A percentile compares a stretch with the other conserved stretches of the same genome.
phyloP scores from a whole-genome alignment of 92 coral and sea anemone species.

The Diadumene lineata region DNA sequence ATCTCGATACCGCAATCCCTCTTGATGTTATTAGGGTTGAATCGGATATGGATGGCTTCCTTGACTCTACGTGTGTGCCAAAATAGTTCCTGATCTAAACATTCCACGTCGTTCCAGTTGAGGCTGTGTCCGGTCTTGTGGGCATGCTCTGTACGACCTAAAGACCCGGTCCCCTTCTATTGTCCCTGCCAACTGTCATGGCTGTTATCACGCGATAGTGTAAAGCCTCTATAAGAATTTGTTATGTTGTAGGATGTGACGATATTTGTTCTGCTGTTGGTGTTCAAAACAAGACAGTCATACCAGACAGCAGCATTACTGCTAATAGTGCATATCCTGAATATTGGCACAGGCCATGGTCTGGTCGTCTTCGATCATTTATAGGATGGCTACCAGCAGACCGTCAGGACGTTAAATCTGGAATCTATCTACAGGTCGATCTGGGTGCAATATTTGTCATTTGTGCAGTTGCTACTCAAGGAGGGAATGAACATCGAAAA shows the following conservation, averaged over 20 bases:
- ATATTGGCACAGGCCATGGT: neutral
- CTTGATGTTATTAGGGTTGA: no score
- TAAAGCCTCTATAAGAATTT: no score
- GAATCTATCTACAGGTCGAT: neutral
- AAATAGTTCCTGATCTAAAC: no score
- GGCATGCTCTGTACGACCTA: no score
- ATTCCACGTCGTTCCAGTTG: no score
- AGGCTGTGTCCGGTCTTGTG: no score
- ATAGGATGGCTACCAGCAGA: neutral
- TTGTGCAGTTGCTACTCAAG: neutral
- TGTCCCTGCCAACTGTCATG: no score
- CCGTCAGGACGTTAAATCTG: neutral
- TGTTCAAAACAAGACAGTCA: neutral
- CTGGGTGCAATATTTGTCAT: neutral
- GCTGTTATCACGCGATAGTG: no score
- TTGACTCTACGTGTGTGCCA: no score
- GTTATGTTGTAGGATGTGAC: neutral
- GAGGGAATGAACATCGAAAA: neutral
- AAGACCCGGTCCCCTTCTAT: no score
- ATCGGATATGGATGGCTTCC: no score
- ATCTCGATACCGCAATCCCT: no score
- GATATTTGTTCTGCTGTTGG: neutral
- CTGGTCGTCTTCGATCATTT: neutral
- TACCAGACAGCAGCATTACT: neutral
- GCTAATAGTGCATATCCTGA: neutral